Percentiles rank a stretch among this genome's conserved stretches.
Evolutionary conservation across 2,888 invertebrate species (phyloP).

Genomic region (Eupithecia subfuscata): DNA sequence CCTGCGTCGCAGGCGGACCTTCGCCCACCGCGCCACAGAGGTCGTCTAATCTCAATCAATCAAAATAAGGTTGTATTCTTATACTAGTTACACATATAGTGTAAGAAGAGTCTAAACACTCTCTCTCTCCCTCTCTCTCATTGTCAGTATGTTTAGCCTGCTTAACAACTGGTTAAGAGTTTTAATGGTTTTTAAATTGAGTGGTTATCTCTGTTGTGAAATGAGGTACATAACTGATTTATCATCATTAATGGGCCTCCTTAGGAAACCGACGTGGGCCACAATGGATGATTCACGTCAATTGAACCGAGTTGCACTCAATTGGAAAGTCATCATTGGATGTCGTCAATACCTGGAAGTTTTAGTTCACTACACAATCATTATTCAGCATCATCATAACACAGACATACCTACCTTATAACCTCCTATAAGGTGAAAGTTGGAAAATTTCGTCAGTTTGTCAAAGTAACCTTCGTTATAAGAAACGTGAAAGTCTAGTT

Average conservation of each 20-base stretch:
- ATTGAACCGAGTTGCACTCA: constrained; percentile 40
- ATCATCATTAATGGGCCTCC: constrained; percentile 16
- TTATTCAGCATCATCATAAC: background rate
- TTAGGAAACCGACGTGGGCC: constrained; percentile 13
- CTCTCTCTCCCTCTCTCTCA: too few species aligned
- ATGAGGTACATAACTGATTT: constrained; percentile 20
- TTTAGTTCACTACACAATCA: background rate
- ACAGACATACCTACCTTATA: background rate
- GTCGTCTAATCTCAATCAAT: too few species aligned
- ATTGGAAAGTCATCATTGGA: constrained; percentile 42
- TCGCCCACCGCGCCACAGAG: too few species aligned
- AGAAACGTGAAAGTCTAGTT: background rate
- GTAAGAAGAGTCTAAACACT: too few species aligned
- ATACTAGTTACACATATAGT: background rate
- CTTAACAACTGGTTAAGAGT: constrained; percentile 3
- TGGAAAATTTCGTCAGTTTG: background rate
- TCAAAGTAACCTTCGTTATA: background rate
- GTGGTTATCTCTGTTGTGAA: constrained; percentile 4
- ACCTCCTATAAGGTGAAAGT: background rate
- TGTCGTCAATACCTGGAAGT: constrained; percentile 39
- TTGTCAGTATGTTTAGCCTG: background rate
- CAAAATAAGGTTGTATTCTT: background rate
- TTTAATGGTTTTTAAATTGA: constrained; percentile 14
- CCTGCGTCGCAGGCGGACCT: too few species aligned
- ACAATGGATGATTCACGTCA: constrained; percentile 33